Base-by-base conservation (phyloP, 2,888 invertebrate species). In the Trichopoda pennipes region DNA sequence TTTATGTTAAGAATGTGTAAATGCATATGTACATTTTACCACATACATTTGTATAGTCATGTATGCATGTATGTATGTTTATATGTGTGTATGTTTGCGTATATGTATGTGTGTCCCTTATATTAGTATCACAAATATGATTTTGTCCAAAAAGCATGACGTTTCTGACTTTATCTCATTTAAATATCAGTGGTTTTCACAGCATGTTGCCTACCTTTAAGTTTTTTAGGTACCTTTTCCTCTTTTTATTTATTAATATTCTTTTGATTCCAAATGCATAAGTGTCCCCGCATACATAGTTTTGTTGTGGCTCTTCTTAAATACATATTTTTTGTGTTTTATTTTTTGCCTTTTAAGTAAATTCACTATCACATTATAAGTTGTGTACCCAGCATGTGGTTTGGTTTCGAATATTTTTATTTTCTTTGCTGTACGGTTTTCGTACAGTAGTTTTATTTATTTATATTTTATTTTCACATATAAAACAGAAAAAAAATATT, bases 141-240 rank as follows among this genome's bases (percentile, higher is more conserved):
- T 81, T 81, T 81, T 73, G 74, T 78, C 70, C 70, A 81, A 77
- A 70, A 81, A 81, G 78, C 81, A 81, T 81, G 81, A 81, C 81
- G 69, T 81, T 78, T 81, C 53, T 61, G 81, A 81, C 81, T 81
- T 81, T 81, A 81, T 81, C 81, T 78, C 81, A 81, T 81, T 78
- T 78, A 74, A 81, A 81, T 81, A 81, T 81, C 81, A 78, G 51
- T 70, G 81, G 69, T 74, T 70, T 74, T 81, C 81, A 70, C 81
- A 78, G 78, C 81, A 70, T 74, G 81, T 23, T 23, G 81, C 66
- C 81, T 74, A 74, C 66, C 68, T 63, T 68, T 56, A 69, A 55
- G 28, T 68, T 61, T 38, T 69, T 77, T 23, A 28, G 21, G 35
- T 32, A 42, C 19, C 16, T 64, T 58, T 55, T 70, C 12, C 35